Conservation (phyloP, 2,888 invertebrate species). For the Sthenelais limicola region DNA sequence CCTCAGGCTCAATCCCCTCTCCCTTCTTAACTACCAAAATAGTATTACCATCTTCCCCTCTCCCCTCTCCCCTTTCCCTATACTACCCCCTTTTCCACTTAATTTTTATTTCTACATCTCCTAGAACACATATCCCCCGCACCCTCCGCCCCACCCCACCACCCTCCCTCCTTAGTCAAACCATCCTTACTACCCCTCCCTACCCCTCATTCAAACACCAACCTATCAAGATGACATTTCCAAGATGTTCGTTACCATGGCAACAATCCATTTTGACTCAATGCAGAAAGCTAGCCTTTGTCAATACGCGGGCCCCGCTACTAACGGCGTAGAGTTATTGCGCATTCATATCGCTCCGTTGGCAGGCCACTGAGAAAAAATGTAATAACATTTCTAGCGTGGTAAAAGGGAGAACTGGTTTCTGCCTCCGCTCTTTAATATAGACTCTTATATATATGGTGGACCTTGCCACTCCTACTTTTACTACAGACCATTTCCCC, state of each 20-base stretch:
- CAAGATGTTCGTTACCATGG: slow-evolving; percentile 36
- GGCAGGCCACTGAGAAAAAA: background rate
- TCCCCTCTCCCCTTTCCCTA: background rate
- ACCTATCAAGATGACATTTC: slow-evolving; percentile 39
- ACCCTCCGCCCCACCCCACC: slow-evolving; percentile 7
- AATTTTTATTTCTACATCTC: background rate
- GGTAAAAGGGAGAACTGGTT: no score
- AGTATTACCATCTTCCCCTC: background rate
- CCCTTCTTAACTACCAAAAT: background rate
- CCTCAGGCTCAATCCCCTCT: background rate
- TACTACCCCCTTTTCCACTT: background rate
- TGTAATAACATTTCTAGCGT: slow-evolving; percentile 23
- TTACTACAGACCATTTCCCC: no score
- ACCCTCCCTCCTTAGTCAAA: background rate
- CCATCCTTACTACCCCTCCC: background rate
- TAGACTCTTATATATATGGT: no score
- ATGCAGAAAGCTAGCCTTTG: slow-evolving; percentile 29
- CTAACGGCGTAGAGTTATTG: slow-evolving; percentile 32
- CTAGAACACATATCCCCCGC: background rate
- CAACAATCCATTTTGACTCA: slow-evolving; percentile 38
- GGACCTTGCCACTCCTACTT: no score
- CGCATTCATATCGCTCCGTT: slow-evolving; percentile 21
- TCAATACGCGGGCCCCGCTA: slow-evolving; percentile 13
- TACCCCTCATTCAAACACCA: slow-evolving; percentile 30
- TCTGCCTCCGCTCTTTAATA: no score